Evolutionary conservation across 2,113 vertebrate species (phyloP).

Genomic region (Myocastor coypus): DNA sequence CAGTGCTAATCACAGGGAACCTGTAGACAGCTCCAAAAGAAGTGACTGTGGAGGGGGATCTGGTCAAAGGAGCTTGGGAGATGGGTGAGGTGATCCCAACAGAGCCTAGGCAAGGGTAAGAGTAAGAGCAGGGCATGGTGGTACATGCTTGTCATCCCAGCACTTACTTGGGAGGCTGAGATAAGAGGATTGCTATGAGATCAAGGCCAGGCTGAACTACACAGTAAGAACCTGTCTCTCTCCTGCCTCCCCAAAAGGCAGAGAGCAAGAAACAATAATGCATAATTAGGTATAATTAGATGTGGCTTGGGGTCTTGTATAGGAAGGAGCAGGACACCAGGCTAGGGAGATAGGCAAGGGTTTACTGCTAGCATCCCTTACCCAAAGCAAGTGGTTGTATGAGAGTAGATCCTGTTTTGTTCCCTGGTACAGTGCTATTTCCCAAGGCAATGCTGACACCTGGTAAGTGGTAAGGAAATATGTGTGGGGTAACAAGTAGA

Average conservation of each 20-base stretch:
- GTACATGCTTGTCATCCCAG: neutral
- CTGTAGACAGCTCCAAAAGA: constrained; percentile 6
- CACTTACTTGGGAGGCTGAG: neutral
- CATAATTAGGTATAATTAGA: constrained; percentile 43
- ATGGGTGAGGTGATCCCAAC: neutral
- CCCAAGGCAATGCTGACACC: constrained; percentile 7
- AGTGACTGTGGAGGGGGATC: neutral
- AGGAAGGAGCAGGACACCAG: neutral
- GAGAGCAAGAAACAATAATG: neutral
- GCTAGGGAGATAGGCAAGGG: neutral
- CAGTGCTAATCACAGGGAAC: neutral
- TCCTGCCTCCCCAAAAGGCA: neutral
- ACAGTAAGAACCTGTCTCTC: neutral
- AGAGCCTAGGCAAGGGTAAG: constrained; percentile 2
- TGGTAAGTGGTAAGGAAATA: constrained; percentile 42
- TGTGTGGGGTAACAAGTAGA: neutral
- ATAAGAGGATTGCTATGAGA: neutral
- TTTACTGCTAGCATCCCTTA: neutral
- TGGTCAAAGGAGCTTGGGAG: neutral
- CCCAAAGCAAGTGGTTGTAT: constrained; percentile 11
- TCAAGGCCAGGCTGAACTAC: neutral
- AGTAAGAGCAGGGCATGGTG: neutral
- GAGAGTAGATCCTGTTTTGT: constrained; percentile 3
- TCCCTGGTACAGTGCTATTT: constrained; percentile 15
- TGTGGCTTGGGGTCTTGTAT: neutral